These are phyloP conservation scores for Dendroctonus valens DNA, from an alignment of 1,140 invertebrate genomes.

Conservation along the genomic window DNA sequence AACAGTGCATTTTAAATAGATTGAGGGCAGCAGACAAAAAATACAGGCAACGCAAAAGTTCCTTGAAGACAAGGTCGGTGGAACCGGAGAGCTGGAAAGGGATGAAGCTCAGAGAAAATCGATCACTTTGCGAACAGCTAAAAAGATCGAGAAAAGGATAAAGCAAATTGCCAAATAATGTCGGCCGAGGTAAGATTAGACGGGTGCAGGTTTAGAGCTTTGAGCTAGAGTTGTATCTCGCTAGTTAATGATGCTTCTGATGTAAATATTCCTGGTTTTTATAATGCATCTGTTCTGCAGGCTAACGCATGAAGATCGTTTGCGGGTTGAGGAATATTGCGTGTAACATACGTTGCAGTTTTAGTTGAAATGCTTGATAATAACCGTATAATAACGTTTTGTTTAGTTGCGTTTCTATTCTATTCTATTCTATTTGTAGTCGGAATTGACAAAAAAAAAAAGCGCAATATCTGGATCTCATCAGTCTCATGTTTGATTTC, in stretches of 20 bases:
- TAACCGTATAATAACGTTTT: too few species aligned
- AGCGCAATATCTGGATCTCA: too few species aligned
- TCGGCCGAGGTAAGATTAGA: conserved; percentile 54
- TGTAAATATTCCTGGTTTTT: conserved; percentile 3
- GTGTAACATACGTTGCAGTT: too few species aligned
- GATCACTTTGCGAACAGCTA: conserved; percentile 60
- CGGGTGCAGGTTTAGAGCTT: too few species aligned
- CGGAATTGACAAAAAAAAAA: too few species aligned
- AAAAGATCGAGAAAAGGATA: conserved; percentile 62
- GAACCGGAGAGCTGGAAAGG: conserved; percentile 75
- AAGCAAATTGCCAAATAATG: conserved; percentile 56
- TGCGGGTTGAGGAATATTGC: too few species aligned
- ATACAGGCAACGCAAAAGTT: conserved; percentile 68
- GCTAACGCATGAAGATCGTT: too few species aligned
- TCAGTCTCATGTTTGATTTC: too few species aligned
- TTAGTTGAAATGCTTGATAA: too few species aligned
- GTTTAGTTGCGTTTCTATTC: too few species aligned
- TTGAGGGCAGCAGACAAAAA: conserved; percentile 79
- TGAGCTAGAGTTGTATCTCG: too few species aligned
- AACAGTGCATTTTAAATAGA: conserved; percentile 51
- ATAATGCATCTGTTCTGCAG: neutral
- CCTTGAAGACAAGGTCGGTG: conserved; percentile 74
- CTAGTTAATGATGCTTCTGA: conserved; percentile 3
- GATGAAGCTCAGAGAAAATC: conserved; percentile 70
- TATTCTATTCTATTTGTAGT: too few species aligned